phyloP scores from a whole-genome alignment of 1,140 invertebrate genomes.

The Temnothorax curvispinosus region DNA sequence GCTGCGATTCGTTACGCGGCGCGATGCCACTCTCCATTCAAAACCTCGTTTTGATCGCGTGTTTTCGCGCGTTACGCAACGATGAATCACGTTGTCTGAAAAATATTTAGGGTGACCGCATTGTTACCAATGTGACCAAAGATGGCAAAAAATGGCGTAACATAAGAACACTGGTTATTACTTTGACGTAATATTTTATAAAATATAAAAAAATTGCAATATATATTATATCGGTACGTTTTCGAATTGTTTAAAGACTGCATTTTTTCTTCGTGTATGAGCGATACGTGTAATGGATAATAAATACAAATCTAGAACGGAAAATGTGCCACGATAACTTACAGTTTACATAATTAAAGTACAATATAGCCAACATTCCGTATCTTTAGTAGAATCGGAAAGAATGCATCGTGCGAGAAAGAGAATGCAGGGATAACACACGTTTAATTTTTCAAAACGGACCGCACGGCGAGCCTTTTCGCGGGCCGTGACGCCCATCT shows the following conservation, averaged over 20 bases:
- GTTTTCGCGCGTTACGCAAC: conserved; percentile 56
- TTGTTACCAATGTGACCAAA: background rate
- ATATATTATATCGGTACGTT: background rate
- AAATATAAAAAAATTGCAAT: background rate
- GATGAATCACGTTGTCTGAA: conserved; percentile 60
- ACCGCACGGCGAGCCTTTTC: conserved; percentile 50
- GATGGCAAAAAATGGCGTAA: background rate
- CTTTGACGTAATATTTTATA: background rate
- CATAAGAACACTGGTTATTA: background rate
- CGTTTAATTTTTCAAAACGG: conserved; percentile 65
- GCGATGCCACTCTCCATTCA: conserved; percentile 52
- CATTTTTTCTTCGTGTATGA: background rate
- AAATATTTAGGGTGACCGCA: conserved; percentile 33
- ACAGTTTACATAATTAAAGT: background rate
- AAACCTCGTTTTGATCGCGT: conserved; percentile 44
- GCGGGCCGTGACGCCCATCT: conserved; percentile 36
- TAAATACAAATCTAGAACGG: background rate
- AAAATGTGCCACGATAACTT: background rate
- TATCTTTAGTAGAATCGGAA: conserved; percentile 6
- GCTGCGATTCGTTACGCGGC: conserved; percentile 81
- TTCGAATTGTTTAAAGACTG: background rate
- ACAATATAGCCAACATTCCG: background rate
- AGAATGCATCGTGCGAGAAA: background rate
- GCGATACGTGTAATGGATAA: background rate
- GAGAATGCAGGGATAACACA: background rate